Evolutionary conservation across 2,888 invertebrate genomes (phyloP), one percentile per base, ranked within the genome.

Genomic region (Agrotis puta): DNA sequence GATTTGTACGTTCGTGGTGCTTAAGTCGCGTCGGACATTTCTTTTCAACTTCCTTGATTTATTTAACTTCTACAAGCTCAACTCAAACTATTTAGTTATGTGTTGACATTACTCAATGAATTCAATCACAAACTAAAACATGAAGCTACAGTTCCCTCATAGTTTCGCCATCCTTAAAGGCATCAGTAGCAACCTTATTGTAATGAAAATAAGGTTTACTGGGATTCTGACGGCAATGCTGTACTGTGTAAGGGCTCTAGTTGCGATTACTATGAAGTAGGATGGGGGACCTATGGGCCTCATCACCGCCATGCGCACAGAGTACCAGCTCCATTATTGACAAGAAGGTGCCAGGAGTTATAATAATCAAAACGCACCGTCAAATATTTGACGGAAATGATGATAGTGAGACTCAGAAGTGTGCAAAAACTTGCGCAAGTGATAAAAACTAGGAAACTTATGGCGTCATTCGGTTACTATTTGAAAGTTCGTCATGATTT

Each of bases 401-500:
- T n/a, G n/a, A n/a, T n/a, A n/a, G n/a, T n/a, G n/a, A n/a, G n/a
- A n/a, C n/a, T 27, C 27, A 27, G 27, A 27, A 27, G 27, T 27
- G 27, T 27, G 27, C 3, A 27, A 27, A 27, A 4, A 27, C 27
- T 27, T 27, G 27, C 27, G 3, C 5, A 4, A 27, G 5, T 27
- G 27, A 27, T 27, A 27, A 27, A 27, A 27, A 27, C 27, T 27
- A 0, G 27, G 27, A n/a, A 33, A n/a, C 2, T 33, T 16, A 6
- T 22, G 22, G 16, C 22, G 22, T 51, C 45, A 13, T 50, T 20
- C 1, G 16, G 24, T 22, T 9, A 39, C 14, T 22, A 6, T 24
- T 48, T 47, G 47, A 56, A 48, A 70, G 45, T 57, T 24, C 20
- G 39, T 43, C 20, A 43, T 56, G 20, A 47, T 70, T 47, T 47